phyloP scores from a whole-genome alignment of 2,113 vertebrate genomes.

The Hepsetus odoe region DNA sequence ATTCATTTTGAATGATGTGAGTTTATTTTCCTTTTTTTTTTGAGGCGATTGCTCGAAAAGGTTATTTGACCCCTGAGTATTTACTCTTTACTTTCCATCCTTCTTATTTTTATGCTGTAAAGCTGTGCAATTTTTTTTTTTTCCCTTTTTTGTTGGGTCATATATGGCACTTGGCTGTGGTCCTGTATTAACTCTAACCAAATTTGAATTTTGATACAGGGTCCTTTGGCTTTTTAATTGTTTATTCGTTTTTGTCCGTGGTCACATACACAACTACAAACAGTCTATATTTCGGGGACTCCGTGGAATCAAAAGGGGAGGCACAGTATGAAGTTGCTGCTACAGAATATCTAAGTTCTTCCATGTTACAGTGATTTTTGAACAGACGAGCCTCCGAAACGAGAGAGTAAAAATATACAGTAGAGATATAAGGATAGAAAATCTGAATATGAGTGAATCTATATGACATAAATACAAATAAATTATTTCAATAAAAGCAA shows the following conservation, averaged over 20 bases:
- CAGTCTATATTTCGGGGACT: constrained; percentile 78
- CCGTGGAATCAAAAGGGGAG: constrained; percentile 99
- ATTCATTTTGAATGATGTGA: constrained; percentile 96
- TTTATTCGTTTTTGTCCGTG: constrained; percentile 69
- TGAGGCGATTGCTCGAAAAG: constrained; percentile 86
- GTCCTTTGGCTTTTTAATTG: constrained; percentile 45
- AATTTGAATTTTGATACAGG: constrained; percentile 72
- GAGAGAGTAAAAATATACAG: constrained; percentile 50
- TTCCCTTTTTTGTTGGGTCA: constrained; percentile 30
- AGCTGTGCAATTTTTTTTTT: constrained; percentile 75
- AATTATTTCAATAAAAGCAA: constrained; percentile 47
- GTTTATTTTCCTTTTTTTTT: constrained; percentile 86
- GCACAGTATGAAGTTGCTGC: constrained; percentile 99
- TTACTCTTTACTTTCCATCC: constrained; percentile 78
- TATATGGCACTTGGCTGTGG: constrained; percentile 83
- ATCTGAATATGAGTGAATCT: constrained; percentile 56
- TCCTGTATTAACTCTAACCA: constrained; percentile 77
- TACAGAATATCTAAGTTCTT: constrained; percentile 87
- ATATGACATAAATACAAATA: constrained; percentile 41
- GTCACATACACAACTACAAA: constrained; percentile 74
- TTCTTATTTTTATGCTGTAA: constrained; percentile 87
- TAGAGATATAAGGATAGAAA: constrained; percentile 55
- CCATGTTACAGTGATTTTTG: constrained; percentile 76
- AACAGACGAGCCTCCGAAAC: constrained; percentile 61
- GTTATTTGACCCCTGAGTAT: constrained; percentile 79